Percentiles rank a stretch among this genome's conserved stretches.
Evolutionary conservation across 1,140 invertebrate genomes (phyloP).

Genomic region (Pseudomyrmex dendroicus): DNA sequence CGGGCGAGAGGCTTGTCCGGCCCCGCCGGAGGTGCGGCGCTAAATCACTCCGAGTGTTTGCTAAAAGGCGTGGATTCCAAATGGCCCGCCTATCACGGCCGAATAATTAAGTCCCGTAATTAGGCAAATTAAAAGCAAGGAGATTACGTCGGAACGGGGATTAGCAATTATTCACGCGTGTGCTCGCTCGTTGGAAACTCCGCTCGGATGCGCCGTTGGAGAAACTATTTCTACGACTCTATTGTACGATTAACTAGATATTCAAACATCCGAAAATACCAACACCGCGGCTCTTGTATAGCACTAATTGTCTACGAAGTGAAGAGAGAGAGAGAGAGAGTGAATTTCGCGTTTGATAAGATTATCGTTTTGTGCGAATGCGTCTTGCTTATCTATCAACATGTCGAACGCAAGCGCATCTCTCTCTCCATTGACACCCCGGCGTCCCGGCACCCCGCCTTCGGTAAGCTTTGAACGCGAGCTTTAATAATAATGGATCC

Average conservation of each 20-base stretch:
- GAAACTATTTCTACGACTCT: slow-evolving; percentile 25
- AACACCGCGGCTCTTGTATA: neutral
- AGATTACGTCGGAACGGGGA: slow-evolving; percentile 47
- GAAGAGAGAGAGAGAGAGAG: too few relatives aligned
- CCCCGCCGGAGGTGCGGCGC: neutral
- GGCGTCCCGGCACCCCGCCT: slow-evolving; percentile 6
- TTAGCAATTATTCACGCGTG: slow-evolving; percentile 53
- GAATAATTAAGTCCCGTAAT: slow-evolving; percentile 58
- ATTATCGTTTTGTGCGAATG: neutral
- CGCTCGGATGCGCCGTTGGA: neutral
- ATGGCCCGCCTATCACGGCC: slow-evolving; percentile 48
- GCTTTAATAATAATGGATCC: slow-evolving; percentile 65
- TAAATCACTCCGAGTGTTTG: slow-evolving; percentile 43
- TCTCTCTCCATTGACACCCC: neutral
- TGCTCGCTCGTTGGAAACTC: slow-evolving; percentile 21
- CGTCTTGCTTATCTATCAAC: slow-evolving; percentile 33
- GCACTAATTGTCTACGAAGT: slow-evolving; percentile 3
- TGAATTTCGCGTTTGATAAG: neutral
- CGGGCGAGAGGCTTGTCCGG: neutral
- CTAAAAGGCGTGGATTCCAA: slow-evolving; percentile 38
- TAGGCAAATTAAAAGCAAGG: slow-evolving; percentile 54
- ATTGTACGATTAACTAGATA: slow-evolving; percentile 8
- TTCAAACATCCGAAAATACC: neutral
- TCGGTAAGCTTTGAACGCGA: slow-evolving; percentile 21
- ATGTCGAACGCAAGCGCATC: slow-evolving; percentile 37